These are phyloP conservation scores for Ageneiosus marmoratus DNA, from an alignment of 2,113 vertebrate species.

Conservation along the genomic window DNA sequence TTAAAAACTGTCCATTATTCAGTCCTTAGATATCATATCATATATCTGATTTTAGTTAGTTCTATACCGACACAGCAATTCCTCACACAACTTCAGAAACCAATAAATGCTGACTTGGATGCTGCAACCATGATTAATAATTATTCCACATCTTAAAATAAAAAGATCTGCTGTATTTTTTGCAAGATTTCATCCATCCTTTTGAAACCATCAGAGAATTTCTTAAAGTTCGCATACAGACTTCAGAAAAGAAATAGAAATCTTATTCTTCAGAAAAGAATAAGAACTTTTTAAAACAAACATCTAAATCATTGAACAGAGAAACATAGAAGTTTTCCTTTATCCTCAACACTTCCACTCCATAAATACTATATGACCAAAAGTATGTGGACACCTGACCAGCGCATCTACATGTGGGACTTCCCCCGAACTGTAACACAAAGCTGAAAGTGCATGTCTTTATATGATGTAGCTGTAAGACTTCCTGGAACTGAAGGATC, in stretches of 20 bases:
- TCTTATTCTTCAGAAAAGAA: slow-evolving; percentile 33
- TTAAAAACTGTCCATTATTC: slow-evolving; percentile 21
- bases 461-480: neutral
- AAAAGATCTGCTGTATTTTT: slow-evolving; percentile 7
- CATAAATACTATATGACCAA: neutral
- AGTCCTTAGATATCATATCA: neutral
- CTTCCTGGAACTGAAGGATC: neutral
- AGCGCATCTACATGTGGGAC: neutral
- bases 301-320: neutral
- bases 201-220: slow-evolving; percentile 22
- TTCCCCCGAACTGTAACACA: neutral
- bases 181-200: neutral
- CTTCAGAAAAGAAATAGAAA: slow-evolving; percentile 39
- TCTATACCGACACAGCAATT: slow-evolving; percentile 19
- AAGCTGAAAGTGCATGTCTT: neutral
- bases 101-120: neutral
- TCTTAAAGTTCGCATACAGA: slow-evolving; percentile 22
- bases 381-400: neutral
- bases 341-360: slow-evolving; percentile 13
- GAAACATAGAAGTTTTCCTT: neutral
- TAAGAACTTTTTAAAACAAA: neutral
- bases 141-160: neutral
- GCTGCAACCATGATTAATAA: neutral
- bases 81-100: slow-evolving; percentile 1
- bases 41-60: slow-evolving; percentile 1